These are phyloP conservation scores for Oncopodura yosiiana DNA, from an alignment of 1,140 invertebrate genomes.

Conservation along the genomic window DNA sequence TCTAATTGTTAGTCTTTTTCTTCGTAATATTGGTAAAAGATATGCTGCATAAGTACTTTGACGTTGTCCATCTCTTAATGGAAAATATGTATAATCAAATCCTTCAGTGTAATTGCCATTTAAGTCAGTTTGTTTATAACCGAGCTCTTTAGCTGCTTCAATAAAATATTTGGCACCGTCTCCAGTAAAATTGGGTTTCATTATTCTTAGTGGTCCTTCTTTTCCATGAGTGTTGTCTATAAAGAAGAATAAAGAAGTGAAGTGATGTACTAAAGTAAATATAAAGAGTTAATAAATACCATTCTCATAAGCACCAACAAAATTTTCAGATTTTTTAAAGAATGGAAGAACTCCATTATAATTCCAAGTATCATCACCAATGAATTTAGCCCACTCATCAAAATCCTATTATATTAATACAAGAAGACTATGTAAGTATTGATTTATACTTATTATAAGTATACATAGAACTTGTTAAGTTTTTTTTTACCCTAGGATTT, in stretches of 20 bases:
- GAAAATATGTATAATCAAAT: slow-evolving; percentile 14
- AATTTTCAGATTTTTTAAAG: slow-evolving; percentile 73
- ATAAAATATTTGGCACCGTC: too few relatives aligned
- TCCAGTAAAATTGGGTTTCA: too few relatives aligned
- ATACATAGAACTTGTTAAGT: too few relatives aligned
- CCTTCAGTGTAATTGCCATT: slow-evolving; percentile 24
- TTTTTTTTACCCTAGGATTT: too few relatives aligned
- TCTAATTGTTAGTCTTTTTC: slow-evolving; percentile 5
- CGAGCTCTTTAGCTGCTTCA: slow-evolving; percentile 12
- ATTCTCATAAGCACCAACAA: background rate
- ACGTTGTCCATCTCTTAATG: slow-evolving; percentile 3
- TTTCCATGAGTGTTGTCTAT: background rate
- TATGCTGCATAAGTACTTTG: slow-evolving; percentile 11
- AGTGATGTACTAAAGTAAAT: background rate
- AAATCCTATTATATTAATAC: slow-evolving; percentile 54
- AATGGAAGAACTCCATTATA: slow-evolving; percentile 59
- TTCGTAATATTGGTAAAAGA: slow-evolving; percentile 1
- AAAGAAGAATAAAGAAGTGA: background rate
- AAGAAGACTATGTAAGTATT: background rate
- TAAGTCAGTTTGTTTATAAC: slow-evolving; percentile 12
- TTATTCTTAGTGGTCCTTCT: background rate
- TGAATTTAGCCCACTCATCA: slow-evolving; percentile 48
- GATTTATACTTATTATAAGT: too few relatives aligned
- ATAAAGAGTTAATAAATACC: background rate
- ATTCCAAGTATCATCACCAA: slow-evolving; percentile 46